phyloP scores from a whole-genome alignment of 2,888 invertebrate species.

The Lasioglossum lativentre region DNA sequence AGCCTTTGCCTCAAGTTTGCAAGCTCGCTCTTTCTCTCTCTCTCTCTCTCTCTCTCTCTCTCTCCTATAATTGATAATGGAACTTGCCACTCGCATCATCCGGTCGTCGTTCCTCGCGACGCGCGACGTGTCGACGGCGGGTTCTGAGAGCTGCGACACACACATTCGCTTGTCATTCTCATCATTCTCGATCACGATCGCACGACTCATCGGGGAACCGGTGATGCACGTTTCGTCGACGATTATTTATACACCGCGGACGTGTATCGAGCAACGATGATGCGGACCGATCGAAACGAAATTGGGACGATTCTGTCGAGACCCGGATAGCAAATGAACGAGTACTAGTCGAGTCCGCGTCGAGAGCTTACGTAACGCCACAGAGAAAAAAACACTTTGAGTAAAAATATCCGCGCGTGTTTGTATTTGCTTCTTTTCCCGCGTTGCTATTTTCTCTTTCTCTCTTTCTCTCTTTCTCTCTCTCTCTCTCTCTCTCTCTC shows the following conservation, averaged over 20 bases:
- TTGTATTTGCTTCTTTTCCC: background rate
- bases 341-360: slow-evolving; percentile 21
- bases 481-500: background rate
- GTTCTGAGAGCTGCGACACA: slow-evolving; percentile 59
- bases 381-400: background rate
- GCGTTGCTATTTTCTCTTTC: background rate
- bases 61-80: background rate
- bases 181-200: background rate
- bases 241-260: slow-evolving; percentile 7
- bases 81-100: slow-evolving; percentile 23
- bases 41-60: background rate
- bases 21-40: slow-evolving; percentile 34
- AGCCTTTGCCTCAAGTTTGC: slow-evolving; percentile 16
- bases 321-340: slow-evolving; percentile 46
- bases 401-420: slow-evolving; percentile 7
- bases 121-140: slow-evolving; percentile 60
- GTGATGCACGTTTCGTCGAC: background rate
- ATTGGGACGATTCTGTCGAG: slow-evolving; percentile 48
- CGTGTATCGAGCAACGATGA: slow-evolving; percentile 25
- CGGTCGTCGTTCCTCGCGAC: slow-evolving; percentile 48
- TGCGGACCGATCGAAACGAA: slow-evolving; percentile 43
- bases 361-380: slow-evolving; percentile 41
- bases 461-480: background rate
- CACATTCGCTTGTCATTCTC: slow-evolving; percentile 10
- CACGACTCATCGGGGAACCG: background rate